A percentile compares a stretch with the other conserved stretches of the same genome.
Evolutionary conservation across 2,888 invertebrate species (phyloP).

Genomic region (Blastobasis adustella): DNA sequence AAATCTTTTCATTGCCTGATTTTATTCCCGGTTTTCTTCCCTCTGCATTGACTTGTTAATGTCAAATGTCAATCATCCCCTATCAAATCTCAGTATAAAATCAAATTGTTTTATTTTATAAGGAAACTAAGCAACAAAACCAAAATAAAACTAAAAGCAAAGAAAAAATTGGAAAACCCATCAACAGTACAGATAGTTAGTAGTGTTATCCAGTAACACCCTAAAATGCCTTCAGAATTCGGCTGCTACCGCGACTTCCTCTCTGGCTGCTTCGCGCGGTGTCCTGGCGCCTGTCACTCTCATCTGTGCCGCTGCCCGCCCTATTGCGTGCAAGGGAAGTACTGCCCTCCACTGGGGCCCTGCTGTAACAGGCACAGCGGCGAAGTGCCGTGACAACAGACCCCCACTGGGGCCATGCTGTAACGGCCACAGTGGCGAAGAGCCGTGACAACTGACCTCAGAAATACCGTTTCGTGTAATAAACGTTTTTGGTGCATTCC

Average conservation of each 20-base stretch:
- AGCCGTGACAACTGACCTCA: too few species aligned
- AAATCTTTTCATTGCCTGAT: too few species aligned
- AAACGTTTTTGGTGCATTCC: too few species aligned
- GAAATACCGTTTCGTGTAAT: too few species aligned
- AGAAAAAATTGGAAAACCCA: not conserved
- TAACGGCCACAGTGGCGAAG: too few species aligned
- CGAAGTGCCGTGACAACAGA: too few species aligned
- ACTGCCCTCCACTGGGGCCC: constrained; percentile 8
- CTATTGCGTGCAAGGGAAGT: constrained; percentile 4
- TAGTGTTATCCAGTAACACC: not conserved
- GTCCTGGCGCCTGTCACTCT: constrained; percentile 4
- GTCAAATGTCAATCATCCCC: not conserved
- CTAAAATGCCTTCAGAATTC: constrained; percentile 38
- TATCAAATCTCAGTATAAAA: not conserved
- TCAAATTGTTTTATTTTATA: constrained; percentile 1
- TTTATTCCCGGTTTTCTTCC: too few species aligned
- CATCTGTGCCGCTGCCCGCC: not conserved
- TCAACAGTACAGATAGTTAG: too few species aligned
- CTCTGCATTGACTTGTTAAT: not conserved
- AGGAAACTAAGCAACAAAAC: not conserved
- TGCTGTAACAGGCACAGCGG: constrained; percentile 1
- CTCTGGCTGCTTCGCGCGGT: constrained; percentile 16
- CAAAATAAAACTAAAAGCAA: not conserved
- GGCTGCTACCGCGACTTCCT: constrained; percentile 53
- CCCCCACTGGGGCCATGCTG: too few species aligned